These are phyloP conservation scores for Dromococcyx pavoninus DNA, from an alignment of 2,797 vertebrate genomes.

Conservation along the genomic window DNA sequence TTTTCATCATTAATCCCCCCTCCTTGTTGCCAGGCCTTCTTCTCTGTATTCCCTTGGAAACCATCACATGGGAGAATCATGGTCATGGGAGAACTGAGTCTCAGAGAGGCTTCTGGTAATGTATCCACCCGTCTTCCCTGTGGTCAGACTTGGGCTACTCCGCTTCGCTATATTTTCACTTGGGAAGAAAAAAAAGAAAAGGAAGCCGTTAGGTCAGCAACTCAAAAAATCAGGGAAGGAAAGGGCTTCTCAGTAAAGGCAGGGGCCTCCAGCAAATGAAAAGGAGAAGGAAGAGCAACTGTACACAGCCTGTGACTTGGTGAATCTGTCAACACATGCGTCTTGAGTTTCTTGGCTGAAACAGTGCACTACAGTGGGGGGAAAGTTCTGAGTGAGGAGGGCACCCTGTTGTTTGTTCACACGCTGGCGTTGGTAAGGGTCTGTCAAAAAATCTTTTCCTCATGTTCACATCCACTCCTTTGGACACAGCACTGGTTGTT, in stretches of 20 bases:
- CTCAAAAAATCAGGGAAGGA: constrained; percentile 22
- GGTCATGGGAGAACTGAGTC: not conserved
- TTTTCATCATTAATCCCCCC: not conserved
- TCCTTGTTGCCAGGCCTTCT: not conserved
- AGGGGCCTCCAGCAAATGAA: not conserved
- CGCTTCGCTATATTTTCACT: not conserved
- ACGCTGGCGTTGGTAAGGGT: not conserved
- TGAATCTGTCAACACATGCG: not conserved
- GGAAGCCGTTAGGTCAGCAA: constrained; percentile 1
- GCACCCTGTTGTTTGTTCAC: not conserved
- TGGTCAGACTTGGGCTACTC: not conserved
- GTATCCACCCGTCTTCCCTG: not conserved
- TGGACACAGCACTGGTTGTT: not conserved
- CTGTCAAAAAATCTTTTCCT: not conserved
- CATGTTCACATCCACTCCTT: not conserved
- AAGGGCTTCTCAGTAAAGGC: constrained; percentile 1
- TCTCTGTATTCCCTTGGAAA: not conserved
- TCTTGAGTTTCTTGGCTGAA: not conserved
- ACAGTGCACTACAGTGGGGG: not conserved
- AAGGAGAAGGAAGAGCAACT: constrained; percentile 52
- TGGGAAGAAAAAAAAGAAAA: not conserved
- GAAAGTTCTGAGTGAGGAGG: not conserved
- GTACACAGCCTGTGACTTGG: not conserved
- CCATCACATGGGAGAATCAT: not conserved
- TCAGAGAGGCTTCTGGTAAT: not conserved